phyloP scores from a whole-genome alignment of 2,113 vertebrate genomes.

The Stegostoma tigrinum region DNA sequence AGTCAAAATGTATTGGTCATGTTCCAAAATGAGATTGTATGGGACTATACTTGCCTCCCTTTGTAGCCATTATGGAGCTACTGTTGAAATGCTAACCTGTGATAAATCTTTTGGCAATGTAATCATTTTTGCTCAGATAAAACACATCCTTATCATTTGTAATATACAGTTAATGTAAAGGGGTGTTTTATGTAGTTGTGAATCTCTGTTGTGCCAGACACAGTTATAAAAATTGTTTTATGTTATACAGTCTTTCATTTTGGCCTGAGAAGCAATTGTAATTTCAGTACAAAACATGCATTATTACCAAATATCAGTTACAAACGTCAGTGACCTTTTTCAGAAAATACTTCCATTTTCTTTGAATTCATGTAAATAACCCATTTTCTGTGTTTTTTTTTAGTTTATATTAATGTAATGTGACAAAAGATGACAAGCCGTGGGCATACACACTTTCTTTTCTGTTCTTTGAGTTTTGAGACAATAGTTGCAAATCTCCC shows the following conservation, averaged over 20 bases:
- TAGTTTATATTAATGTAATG: not conserved
- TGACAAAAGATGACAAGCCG: not conserved
- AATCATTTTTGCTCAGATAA: slow-evolving; percentile 2
- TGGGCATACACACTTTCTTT: not conserved
- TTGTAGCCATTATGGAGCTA: not conserved
- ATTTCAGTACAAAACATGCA: not conserved
- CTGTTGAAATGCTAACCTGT: not conserved
- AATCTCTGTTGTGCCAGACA: not conserved
- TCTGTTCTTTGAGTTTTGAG: not conserved
- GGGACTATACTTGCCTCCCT: not conserved
- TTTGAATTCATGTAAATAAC: not conserved
- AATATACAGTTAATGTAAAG: not conserved
- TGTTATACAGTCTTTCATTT: not conserved
- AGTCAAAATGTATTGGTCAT: not conserved
- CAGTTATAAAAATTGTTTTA: not conserved
- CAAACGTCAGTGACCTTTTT: not conserved
- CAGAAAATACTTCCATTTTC: not conserved
- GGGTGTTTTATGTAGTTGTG: not conserved
- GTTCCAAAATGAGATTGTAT: not conserved
- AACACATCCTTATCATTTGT: not conserved
- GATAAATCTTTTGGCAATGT: not conserved
- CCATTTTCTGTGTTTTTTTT: not conserved
- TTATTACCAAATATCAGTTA: not conserved
- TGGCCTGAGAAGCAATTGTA: not conserved
- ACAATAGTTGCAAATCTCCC: not conserved